Conservation (phyloP, 1,140 invertebrate species). For the Lepidostoma basale region DNA sequence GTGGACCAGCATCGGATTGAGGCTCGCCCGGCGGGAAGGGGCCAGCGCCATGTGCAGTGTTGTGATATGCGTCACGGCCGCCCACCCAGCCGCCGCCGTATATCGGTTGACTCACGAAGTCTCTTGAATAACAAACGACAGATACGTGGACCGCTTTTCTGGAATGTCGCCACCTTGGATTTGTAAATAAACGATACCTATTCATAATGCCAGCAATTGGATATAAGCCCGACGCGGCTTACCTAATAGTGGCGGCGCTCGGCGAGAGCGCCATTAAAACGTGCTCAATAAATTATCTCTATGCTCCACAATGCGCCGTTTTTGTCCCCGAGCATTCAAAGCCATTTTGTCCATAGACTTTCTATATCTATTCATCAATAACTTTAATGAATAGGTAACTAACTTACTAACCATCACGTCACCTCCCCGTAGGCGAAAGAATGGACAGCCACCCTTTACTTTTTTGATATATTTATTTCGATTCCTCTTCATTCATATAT, state of each 20-base stretch:
- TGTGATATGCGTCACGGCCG: neutral
- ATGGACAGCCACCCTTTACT: too few species aligned
- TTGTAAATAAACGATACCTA: neutral
- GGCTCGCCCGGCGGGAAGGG: neutral
- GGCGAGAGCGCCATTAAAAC: neutral
- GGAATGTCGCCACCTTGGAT: conserved; percentile 34
- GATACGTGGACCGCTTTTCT: neutral
- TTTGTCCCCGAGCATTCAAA: too few species aligned
- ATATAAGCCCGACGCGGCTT: neutral
- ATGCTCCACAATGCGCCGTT: too few species aligned
- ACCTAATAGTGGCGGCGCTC: neutral
- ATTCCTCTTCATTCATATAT: too few species aligned
- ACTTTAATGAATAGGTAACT: too few species aligned
- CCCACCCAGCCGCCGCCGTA: neutral
- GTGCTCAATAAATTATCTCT: neutral
- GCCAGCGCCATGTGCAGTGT: conserved; percentile 6
- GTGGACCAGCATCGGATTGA: too few species aligned
- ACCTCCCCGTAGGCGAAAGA: too few species aligned
- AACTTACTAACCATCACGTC: too few species aligned
- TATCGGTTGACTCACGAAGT: conserved; percentile 21
- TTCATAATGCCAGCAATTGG: neutral
- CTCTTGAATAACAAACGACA: conserved; percentile 2
- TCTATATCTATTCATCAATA: too few species aligned
- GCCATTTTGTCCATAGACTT: too few species aligned
- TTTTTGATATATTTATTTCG: too few species aligned